A percentile compares a stretch with the other conserved stretches of the same genome.
Conservation (phyloP, 2,113 vertebrate species). For the Lynx canadensis region DNA sequence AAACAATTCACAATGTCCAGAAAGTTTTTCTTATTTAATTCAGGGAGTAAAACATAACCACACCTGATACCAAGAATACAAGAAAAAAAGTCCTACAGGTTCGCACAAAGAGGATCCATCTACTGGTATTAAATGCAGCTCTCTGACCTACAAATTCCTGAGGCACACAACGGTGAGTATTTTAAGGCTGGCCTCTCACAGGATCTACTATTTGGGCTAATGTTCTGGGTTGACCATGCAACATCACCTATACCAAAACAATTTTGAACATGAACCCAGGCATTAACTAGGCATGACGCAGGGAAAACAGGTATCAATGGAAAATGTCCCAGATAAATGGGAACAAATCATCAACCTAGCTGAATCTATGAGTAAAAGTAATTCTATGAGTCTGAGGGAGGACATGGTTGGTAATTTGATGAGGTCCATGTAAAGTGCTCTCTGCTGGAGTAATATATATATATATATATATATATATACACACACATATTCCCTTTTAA, state of each 20-base stretch:
- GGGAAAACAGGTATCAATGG: neutral
- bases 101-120: neutral
- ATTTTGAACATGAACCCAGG: neutral
- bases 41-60: neutral
- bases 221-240: neutral
- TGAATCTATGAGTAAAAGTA: neutral
- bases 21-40: neutral
- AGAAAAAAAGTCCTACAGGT: too few relatives aligned
- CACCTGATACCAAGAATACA: neutral
- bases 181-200: neutral
- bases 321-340: neutral
- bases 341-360: neutral
- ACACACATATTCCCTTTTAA: too few relatives aligned
- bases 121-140: too few relatives aligned
- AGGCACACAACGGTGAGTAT: too few relatives aligned
- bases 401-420: neutral
- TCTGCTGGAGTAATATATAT: neutral
- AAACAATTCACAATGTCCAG: neutral
- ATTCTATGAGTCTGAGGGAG: neutral
- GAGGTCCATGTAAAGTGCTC: neutral
- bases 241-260: neutral
- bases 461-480: too few relatives aligned
- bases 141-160: accelerated
- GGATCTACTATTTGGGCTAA: neutral
- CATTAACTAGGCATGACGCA: neutral